Evolutionary conservation across 2,113 vertebrate genomes (phyloP).

Genomic region (Apodemus sylvaticus): DNA sequence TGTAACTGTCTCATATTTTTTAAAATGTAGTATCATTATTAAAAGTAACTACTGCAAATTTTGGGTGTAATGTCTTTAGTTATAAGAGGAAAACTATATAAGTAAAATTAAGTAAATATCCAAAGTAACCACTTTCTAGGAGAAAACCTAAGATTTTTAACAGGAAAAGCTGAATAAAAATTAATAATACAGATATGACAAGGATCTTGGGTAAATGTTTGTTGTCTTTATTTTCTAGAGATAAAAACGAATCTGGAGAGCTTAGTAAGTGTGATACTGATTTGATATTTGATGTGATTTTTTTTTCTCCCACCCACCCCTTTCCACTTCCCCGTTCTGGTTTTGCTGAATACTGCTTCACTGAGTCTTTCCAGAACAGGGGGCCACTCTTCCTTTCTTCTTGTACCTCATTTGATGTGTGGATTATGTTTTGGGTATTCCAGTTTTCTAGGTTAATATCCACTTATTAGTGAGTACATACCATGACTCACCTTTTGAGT

Average conservation of each 20-base stretch:
- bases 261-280: neutral
- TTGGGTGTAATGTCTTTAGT: neutral
- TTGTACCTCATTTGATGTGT: no score
- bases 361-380: no score
- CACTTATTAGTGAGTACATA: no score
- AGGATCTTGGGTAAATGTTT: neutral
- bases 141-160: neutral
- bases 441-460: no score
- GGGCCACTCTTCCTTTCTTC: no score
- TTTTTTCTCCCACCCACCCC: no score
- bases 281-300: neutral
- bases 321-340: no score
- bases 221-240: neutral
- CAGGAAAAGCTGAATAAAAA: neutral
- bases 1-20: neutral
- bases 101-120: neutral
- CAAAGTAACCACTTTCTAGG: neutral
- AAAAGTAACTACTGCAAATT: neutral
- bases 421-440: no score
- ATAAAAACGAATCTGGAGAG: neutral
- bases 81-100: neutral
- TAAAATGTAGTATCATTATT: neutral
- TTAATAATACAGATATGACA: neutral
- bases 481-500: no score
- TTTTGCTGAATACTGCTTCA: no score